Percentiles rank a stretch among this genome's conserved stretches.
Conservation (phyloP, 2,888 invertebrate genomes). For the Catocala fraxini region DNA sequence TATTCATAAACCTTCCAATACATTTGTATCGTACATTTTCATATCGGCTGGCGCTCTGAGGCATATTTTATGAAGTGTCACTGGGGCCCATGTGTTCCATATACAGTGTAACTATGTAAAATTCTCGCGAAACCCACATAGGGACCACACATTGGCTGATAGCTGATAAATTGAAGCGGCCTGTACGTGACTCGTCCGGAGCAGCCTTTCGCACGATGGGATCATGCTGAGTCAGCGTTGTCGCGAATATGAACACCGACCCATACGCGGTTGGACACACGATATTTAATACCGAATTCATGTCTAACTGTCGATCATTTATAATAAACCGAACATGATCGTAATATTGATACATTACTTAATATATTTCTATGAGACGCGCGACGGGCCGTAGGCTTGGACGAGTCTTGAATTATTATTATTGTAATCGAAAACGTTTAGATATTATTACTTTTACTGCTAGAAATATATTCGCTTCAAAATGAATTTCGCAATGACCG, state of each 20-base stretch:
- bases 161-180: slow-evolving; percentile 52
- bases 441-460: slow-evolving; percentile 3
- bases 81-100: slow-evolving; percentile 12
- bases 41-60: slow-evolving; percentile 4
- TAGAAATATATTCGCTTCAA: not conserved
- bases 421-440: slow-evolving; percentile 4
- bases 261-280: slow-evolving; percentile 37
- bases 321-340: slow-evolving; percentile 7
- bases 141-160: slow-evolving; percentile 41
- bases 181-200: slow-evolving; percentile 49
- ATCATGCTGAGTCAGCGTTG: slow-evolving; percentile 49
- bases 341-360: slow-evolving; percentile 6
- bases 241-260: slow-evolving; percentile 41
- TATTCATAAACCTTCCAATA: slow-evolving; percentile 2
- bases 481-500: not conserved
- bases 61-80: slow-evolving; percentile 34
- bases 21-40: slow-evolving; percentile 4
- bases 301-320: slow-evolving; percentile 30
- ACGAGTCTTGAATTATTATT: not conserved
- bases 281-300: slow-evolving; percentile 44
- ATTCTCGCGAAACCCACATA: slow-evolving; percentile 38
- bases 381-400: not conserved
- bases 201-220: slow-evolving; percentile 42
- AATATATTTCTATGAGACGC: not conserved
- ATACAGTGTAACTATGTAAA: slow-evolving; percentile 31